Base-by-base conservation (phyloP, 2,888 invertebrate species). In the Anthophora plumipes region DNA sequence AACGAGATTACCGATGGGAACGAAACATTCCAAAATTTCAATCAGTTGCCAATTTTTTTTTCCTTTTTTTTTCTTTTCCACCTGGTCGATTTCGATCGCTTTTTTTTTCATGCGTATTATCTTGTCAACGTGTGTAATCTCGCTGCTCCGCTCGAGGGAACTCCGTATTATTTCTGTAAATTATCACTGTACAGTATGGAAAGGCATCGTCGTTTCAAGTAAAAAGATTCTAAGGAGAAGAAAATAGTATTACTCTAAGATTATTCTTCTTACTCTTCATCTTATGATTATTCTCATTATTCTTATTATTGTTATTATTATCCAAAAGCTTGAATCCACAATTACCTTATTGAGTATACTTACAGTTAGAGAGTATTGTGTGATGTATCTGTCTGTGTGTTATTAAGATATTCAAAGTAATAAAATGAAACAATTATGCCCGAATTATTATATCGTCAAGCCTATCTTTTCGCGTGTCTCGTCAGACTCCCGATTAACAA, bases 371-470 rank as follows among this genome's bases (percentile, higher is more conserved):
- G 31, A 90, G 86, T 91, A 91, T 90, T 82, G 91, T 91, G 91
- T 91, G 91, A 91, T 92, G 91, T 92, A 92, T 90, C 85, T 31
- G 90, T 91, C 90, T 92, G 90, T 91, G 92, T 92, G 91, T 92
- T 89, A 90, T 37, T 75, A 83, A 90, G 88, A 84, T 91, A 91
- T 88, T 84, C 82, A 88, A 31, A 87, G 85, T 89, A 92, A 92
- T 92, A 92, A 92, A 77, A 91, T 77, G 82, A 87, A 86, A 86
- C 82, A 87, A 90, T 89, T 84, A 90, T 80, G 86, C 80, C 81
- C 54, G 59, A 77, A 66, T 60, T 50, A 77, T 73, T 59, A 73
- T 48, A 64, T 52, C 59, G 59, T 67, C 46, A 55, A 57, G 46
- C 43, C 54, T 48, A 54, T 71, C 52, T 70, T 74, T 22, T 54